Conservation (phyloP, 1,140 invertebrate genomes). For the Cotesia vestalis region DNA sequence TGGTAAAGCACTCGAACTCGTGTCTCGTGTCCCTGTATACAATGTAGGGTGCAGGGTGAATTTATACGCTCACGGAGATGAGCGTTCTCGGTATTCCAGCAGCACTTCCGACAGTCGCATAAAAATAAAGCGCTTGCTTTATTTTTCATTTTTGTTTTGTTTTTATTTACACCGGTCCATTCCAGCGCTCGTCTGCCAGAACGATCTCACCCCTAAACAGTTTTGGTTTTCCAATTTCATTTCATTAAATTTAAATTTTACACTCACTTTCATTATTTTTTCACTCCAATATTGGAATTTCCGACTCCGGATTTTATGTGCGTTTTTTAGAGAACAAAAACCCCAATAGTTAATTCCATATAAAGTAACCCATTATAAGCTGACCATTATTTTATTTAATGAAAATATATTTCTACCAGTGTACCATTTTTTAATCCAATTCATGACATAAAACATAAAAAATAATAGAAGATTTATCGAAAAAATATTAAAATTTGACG, state of each 20-base stretch:
- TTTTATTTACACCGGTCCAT: conserved; percentile 17
- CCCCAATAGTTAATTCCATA: too few species aligned
- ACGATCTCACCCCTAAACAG: conserved; percentile 19
- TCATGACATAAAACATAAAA: too few species aligned
- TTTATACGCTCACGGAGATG: conserved; percentile 23
- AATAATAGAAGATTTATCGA: too few species aligned
- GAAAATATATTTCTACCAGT: too few species aligned
- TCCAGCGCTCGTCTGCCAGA: conserved; percentile 32
- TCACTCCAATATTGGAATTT: conserved; percentile 4
- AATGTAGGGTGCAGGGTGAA: conserved; percentile 1
- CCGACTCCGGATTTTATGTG: neutral
- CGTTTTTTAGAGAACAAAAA: too few species aligned
- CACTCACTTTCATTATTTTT: neutral
- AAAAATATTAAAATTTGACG: too few species aligned
- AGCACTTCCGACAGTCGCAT: conserved; percentile 33
- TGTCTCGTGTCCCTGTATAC: neutral
- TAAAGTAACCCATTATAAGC: too few species aligned
- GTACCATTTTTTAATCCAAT: too few species aligned
- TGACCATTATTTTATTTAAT: too few species aligned
- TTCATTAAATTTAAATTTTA: neutral
- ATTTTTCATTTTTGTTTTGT: neutral
- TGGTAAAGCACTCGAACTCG: too few species aligned
- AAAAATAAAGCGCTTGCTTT: conserved; percentile 36
- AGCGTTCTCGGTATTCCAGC: conserved; percentile 17
- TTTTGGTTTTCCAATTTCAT: neutral